Evolutionary conservation across 2,888 invertebrate species (phyloP), one percentile per base, ranked within the genome.

Genomic region (Spicauda simplicius): DNA sequence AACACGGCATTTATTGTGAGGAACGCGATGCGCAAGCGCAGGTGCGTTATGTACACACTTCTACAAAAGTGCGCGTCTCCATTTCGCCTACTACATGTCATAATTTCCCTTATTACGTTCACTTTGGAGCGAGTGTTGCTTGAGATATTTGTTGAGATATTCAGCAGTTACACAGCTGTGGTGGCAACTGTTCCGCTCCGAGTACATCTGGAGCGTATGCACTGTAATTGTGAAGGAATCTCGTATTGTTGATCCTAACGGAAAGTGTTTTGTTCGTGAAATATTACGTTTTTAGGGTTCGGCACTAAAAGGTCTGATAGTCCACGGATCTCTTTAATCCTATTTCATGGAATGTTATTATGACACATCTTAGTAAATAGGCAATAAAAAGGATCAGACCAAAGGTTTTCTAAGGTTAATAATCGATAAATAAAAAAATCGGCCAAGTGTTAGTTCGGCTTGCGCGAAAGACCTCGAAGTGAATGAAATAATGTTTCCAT

Each of bases 211-310:
- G 72, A 69, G 65, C 69, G 61, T 61, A 69, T 68, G 71, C 67
- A 69, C 68, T 67, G 74, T 81, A 84, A 87, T 87, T 88, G 83
- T 80, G 69, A 72, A 77, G 81, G 78, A 79, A 80, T 79, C 76
- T 73, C 71, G 75, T 73, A 83, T 87, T 84, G 84, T 84, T 73
- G 76, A 72, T 75, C 72, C 30, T 86, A 86, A 86, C 84, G 84
- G 86, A 77, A 83, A 77, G 67, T 68, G 74, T 72, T 76, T 71
- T 76, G 53, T 74, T 75, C 76, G 74, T 74, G 70, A 70, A 59
- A 64, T 52, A 37, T 67, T 45, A 3, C 12, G 14, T 52, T 50
- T n/a, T 37, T 37, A 37, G 37, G 37, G 37, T 11, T 37, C 37
- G 12, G 37, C 12, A 37, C 12, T 12, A 12, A 37, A 12, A 37